These are phyloP conservation scores for Drosophila dunni DNA, from an alignment of 1,140 invertebrate species.

Conservation along the genomic window DNA sequence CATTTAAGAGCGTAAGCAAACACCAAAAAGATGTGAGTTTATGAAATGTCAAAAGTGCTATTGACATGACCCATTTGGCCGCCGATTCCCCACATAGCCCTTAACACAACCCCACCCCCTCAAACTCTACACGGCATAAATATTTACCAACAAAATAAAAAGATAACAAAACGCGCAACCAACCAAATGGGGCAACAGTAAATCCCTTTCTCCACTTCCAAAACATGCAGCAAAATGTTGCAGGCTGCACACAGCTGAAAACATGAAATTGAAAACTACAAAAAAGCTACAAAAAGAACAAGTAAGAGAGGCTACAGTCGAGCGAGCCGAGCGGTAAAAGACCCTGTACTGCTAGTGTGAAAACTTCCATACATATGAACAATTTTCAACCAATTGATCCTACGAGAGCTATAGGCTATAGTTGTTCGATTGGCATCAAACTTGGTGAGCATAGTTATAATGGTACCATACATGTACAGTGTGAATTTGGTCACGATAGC, in stretches of 20 bases:
- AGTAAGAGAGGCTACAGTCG: too few species aligned
- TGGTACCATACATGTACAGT: too few species aligned
- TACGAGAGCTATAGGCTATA: too few species aligned
- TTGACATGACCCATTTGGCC: conserved; percentile 66
- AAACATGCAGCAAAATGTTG: conserved; percentile 31
- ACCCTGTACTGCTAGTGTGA: too few species aligned
- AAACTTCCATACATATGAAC: too few species aligned
- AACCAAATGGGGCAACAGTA: conserved; percentile 1
- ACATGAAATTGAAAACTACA: conserved; percentile 26
- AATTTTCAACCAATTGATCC: too few species aligned
- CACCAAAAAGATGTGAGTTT: conserved; percentile 49
- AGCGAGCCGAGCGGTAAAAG: too few species aligned
- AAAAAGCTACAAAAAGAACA: conserved; percentile 22
- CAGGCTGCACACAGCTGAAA: conserved; percentile 20
- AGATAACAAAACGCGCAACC: not conserved
- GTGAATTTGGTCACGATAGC: too few species aligned
- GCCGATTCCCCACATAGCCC: not conserved
- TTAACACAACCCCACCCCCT: not conserved
- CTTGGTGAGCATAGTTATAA: too few species aligned
- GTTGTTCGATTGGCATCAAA: too few species aligned
- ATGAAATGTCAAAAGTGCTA: conserved; percentile 71
- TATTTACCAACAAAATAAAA: conserved; percentile 45
- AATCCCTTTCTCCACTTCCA: not conserved
- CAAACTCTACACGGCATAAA: conserved; percentile 44
- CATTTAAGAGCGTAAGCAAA: conserved; percentile 44